Percentiles rank a stretch among this genome's conserved stretches.
phyloP scores from a whole-genome alignment of 2,888 invertebrate genomes.

The Lobophora halterata region DNA sequence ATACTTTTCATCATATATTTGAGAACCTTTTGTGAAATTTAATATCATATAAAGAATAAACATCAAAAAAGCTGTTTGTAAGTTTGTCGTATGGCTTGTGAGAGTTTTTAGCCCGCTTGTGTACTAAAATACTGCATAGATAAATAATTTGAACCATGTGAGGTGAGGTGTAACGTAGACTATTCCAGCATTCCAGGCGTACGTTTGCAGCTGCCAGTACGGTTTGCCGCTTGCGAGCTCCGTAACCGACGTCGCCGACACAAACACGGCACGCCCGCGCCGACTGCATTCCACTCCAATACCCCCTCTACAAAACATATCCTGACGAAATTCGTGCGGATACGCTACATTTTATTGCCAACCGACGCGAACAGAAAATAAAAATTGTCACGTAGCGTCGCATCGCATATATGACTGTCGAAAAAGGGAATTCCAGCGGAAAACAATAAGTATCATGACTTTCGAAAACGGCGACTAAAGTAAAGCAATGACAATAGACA shows the following conservation, averaged over 20 bases:
- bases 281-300: constrained; percentile 62
- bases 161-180: constrained; percentile 55
- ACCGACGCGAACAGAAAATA: constrained; percentile 28
- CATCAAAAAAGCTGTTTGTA: too few relatives aligned
- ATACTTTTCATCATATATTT: constrained; percentile 4
- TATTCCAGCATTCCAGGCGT: constrained; percentile 61
- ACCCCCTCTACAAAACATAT: constrained; percentile 55
- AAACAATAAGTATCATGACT: constrained; percentile 33
- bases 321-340: constrained; percentile 42
- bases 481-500: constrained; percentile 26
- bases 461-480: constrained; percentile 24
- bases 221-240: constrained; percentile 59
- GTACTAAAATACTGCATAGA: constrained; percentile 29
- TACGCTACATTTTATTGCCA: constrained; percentile 41
- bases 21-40: not conserved
- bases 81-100: too few relatives aligned
- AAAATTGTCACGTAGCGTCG: constrained; percentile 29
- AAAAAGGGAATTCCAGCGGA: constrained; percentile 30
- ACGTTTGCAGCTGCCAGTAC: constrained; percentile 53
- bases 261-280: constrained; percentile 54
- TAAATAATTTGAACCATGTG: constrained; percentile 58
- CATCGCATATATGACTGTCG: constrained; percentile 29
- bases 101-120: too few relatives aligned
- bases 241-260: constrained; percentile 53
- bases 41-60: too few relatives aligned